Conservation (phyloP, 1,140 invertebrate genomes). For the Phenacoccus solenopsis region DNA sequence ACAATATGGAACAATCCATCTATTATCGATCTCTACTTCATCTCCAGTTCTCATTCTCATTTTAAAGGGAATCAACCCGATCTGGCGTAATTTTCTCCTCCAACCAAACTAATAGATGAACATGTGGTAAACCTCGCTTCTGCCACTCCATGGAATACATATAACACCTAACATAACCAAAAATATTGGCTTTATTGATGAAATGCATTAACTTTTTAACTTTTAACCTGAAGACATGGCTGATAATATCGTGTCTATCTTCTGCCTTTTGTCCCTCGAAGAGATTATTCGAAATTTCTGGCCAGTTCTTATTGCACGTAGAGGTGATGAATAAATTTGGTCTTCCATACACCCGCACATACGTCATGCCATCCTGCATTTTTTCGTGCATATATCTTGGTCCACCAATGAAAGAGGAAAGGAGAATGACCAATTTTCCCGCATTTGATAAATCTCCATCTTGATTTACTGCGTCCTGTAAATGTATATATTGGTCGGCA, state of each 20-base stretch:
- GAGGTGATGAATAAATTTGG: slow-evolving; percentile 38
- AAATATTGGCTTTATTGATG: slow-evolving; percentile 21
- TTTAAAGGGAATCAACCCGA: slow-evolving; percentile 36
- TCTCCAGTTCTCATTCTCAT: too few species aligned
- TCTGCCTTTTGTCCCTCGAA: slow-evolving; percentile 28
- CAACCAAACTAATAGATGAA: too few species aligned
- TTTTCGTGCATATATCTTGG: too few species aligned
- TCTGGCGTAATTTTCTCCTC: slow-evolving; percentile 26
- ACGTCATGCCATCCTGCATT: slow-evolving; percentile 38
- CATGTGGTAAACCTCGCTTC: too few species aligned
- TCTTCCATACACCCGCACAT: slow-evolving; percentile 34
- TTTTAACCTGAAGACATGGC: slow-evolving; percentile 24
- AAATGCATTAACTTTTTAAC: slow-evolving; percentile 21
- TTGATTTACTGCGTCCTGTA: slow-evolving; percentile 27
- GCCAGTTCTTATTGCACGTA: slow-evolving; percentile 38
- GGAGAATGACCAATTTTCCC: too few species aligned
- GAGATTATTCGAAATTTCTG: slow-evolving; percentile 29
- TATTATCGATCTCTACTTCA: slow-evolving; percentile 33
- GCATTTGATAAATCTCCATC: slow-evolving; percentile 21
- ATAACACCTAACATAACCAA: background rate
- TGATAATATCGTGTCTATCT: slow-evolving; percentile 24
- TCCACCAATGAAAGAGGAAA: too few species aligned
- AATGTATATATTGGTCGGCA: slow-evolving; percentile 34
- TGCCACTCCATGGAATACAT: slow-evolving; percentile 33
- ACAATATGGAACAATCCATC: slow-evolving; percentile 33